Evolutionary conservation across 2,888 invertebrate species (phyloP).

Genomic region (Stenchaetothrips biformis): DNA sequence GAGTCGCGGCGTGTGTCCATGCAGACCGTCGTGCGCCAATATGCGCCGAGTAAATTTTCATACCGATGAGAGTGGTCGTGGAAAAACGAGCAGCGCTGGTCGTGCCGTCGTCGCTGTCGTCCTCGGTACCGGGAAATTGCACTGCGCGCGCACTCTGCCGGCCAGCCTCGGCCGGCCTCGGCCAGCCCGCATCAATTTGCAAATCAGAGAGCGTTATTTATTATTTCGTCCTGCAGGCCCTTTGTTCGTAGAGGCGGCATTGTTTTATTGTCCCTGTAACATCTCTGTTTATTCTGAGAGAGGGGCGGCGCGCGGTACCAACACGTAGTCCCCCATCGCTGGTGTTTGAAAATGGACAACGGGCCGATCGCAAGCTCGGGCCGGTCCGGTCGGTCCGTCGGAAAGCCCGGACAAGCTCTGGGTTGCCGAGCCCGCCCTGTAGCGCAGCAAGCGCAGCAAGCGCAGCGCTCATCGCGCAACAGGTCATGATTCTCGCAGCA

Average conservation of each 20-base stretch:
- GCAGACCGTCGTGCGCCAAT: too few relatives aligned
- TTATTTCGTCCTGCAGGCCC: constrained; percentile 10
- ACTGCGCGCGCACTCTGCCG: neutral
- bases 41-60: too few relatives aligned
- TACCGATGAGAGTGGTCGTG: too few relatives aligned
- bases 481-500: too few relatives aligned
- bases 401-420: neutral
- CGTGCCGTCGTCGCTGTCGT: neutral
- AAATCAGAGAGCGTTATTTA: constrained; percentile 16
- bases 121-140: neutral
- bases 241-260: neutral
- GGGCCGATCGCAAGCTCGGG: neutral
- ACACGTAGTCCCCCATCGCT: neutral
- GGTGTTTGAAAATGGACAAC: constrained; percentile 9
- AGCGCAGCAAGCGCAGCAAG: too few relatives aligned
- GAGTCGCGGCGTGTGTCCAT: too few relatives aligned
- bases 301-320: neutral
- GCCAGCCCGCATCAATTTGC: constrained; percentile 2
- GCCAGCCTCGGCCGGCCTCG: neutral
- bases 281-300: neutral
- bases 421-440: neutral
- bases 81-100: too few relatives aligned
- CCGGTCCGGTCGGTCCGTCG: neutral
- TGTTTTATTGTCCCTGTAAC: constrained; percentile 18
- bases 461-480: neutral